Evolutionary conservation across 2,888 invertebrate species (phyloP).

Genomic region (Euzetes globulus): DNA sequence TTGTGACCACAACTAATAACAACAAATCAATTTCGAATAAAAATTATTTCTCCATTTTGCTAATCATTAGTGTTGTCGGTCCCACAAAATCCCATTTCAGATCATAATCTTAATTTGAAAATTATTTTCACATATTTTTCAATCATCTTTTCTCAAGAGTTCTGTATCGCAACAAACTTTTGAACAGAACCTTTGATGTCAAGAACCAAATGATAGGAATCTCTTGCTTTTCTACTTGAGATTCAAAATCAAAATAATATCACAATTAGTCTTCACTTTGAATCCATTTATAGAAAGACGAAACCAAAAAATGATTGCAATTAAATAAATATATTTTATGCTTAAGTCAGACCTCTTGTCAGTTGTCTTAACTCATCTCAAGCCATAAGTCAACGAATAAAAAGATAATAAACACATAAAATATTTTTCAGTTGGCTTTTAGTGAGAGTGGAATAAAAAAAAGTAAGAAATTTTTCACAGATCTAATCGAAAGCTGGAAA

Average conservation of each 20-base stretch:
- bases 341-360: not conserved
- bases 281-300: not conserved
- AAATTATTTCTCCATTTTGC: not conserved
- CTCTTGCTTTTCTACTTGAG: not conserved
- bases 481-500: not conserved
- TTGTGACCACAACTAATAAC: not conserved
- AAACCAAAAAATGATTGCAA: not conserved
- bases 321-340: not conserved
- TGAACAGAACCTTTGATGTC: not conserved
- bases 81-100: not conserved
- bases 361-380: too few species aligned
- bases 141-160: not conserved
- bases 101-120: not conserved
- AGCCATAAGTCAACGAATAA: not conserved
- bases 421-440: not conserved
- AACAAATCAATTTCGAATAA: conserved; percentile 4
- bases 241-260: not conserved
- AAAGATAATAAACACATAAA: conserved; percentile 12
- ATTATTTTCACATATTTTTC: not conserved
- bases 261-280: not conserved
- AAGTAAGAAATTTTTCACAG: not conserved
- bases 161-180: not conserved
- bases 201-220: not conserved
- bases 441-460: not conserved
- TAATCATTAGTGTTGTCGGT: not conserved